Conservation (phyloP, 2,888 invertebrate genomes). For the Hyles lineata region DNA sequence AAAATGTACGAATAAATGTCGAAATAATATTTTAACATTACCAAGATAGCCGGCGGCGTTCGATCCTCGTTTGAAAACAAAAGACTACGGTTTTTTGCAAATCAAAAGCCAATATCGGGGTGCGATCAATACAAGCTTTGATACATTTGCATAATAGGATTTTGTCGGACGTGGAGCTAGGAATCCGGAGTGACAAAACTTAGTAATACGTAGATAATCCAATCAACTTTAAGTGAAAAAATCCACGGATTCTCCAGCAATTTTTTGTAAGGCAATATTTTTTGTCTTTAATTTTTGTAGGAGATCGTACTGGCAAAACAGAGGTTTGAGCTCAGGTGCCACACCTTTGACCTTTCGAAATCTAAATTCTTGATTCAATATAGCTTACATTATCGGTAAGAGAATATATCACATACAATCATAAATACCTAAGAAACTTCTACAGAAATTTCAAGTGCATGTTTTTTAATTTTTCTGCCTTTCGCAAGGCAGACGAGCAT, state of each 20-base stretch:
- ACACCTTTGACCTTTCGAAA: neutral
- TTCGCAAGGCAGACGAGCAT: too few species aligned
- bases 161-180: conserved; percentile 58
- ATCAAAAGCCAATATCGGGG: conserved; percentile 79
- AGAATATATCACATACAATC: neutral
- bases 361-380: too few species aligned
- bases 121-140: conserved; percentile 75
- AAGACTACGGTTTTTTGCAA: conserved; percentile 75
- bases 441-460: too few species aligned
- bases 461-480: too few species aligned
- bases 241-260: neutral
- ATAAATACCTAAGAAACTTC: neutral
- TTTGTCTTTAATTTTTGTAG: neutral
- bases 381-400: neutral
- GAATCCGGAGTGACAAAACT: conserved; percentile 33
- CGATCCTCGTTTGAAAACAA: conserved; percentile 70
- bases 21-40: conserved; percentile 9
- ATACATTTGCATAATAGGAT: conserved; percentile 82
- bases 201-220: conserved; percentile 16
- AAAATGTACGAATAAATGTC: conserved; percentile 23
- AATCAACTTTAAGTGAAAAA: conserved; percentile 12
- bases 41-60: conserved; percentile 37
- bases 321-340: neutral
- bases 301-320: neutral
- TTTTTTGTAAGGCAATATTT: neutral